Conservation (phyloP, 2,113 vertebrate genomes). For the Pluvianellus socialis region DNA sequence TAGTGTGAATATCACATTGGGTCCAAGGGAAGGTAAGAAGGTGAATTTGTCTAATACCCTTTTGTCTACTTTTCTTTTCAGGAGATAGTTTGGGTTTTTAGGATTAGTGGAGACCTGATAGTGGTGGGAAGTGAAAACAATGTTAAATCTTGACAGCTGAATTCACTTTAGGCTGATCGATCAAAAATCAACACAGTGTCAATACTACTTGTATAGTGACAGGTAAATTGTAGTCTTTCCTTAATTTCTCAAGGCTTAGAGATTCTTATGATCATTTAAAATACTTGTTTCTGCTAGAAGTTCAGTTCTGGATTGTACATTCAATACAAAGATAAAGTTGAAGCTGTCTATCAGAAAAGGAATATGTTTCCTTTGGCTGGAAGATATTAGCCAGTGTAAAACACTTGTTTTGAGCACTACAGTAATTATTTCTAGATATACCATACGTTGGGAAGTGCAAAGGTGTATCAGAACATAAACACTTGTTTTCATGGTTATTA, state of each 20-base stretch:
- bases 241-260: neutral
- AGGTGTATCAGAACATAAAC: neutral
- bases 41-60: neutral
- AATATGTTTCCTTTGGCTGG: neutral
- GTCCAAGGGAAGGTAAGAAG: slow-evolving; percentile 63
- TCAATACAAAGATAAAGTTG: neutral
- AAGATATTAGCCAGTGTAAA: neutral
- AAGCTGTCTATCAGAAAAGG: neutral
- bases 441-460: neutral
- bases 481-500: neutral
- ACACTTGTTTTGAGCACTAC: neutral
- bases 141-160: neutral
- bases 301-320: neutral
- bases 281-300: neutral
- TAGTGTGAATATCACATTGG: slow-evolving; percentile 2
- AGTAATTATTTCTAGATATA: neutral
- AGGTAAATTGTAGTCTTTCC: neutral
- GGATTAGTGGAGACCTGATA: neutral
- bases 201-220: neutral
- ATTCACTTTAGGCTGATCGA: neutral
- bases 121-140: neutral
- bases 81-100: neutral
- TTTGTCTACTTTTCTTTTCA: neutral
- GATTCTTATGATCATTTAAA: neutral
- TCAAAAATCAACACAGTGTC: neutral